These are phyloP conservation scores for Metalampra italica DNA, from an alignment of 2,888 invertebrate genomes.

Conservation along the genomic window DNA sequence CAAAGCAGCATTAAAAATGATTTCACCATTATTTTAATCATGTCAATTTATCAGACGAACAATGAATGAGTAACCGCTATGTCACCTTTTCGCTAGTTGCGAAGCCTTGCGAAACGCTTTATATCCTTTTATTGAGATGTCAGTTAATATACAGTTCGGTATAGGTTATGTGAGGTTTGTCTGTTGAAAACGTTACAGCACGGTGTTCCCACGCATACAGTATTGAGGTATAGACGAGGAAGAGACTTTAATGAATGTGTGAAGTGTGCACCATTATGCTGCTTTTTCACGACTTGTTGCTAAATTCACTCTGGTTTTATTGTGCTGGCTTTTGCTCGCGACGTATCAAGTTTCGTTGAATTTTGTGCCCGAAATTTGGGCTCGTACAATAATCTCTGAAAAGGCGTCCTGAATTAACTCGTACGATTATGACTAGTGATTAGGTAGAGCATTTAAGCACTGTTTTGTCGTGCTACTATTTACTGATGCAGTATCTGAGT, in stretches of 20 bases:
- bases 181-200: not conserved
- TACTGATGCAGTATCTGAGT: no score
- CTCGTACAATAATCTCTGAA: no score
- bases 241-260: no score
- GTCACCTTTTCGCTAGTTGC: slow-evolving; percentile 16
- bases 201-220: not conserved
- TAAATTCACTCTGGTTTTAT: no score
- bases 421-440: no score
- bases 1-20: slow-evolving; percentile 17
- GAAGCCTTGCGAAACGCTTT: slow-evolving; percentile 13
- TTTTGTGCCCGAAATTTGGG: slow-evolving; percentile 1
- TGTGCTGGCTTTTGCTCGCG: no score
- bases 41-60: slow-evolving; percentile 11
- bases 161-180: not conserved
- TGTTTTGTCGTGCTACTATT: no score
- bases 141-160: slow-evolving; percentile 8
- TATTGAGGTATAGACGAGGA: not conserved
- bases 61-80: slow-evolving; percentile 13
- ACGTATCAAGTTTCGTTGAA: no score
- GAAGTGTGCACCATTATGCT: no score
- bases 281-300: no score
- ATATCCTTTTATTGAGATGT: slow-evolving; percentile 14
- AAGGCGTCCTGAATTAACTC: no score
- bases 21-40: slow-evolving; percentile 17
- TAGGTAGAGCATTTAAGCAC: no score